Base-by-base conservation (phyloP, 2,888 invertebrate species). In the Tenthredo notha region DNA sequence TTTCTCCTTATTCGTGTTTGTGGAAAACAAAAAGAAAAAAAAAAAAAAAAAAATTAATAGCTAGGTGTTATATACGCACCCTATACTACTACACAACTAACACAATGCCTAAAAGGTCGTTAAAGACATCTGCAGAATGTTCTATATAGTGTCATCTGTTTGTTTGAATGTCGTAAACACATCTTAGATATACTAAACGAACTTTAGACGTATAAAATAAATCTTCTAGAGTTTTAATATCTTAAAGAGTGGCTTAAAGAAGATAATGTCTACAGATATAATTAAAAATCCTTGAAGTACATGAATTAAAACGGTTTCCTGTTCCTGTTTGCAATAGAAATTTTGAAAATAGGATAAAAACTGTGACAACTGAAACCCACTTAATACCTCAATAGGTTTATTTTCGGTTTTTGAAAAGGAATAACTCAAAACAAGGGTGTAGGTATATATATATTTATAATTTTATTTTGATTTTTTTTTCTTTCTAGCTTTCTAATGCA, bases 81-180 rank as follows among this genome's bases (percentile, higher is more conserved):
- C 37, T 37, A 37, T 61, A 21, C 3, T 61, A 21, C 61, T 12
- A 12, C 61, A 21, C 61, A 25, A 12, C 61, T 12, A 25, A 61
- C 25, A 61, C 61, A 61, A 12, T 61, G 61, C 25, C 61, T 61
- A 61, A 61, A 25, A 25, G 61, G 61, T 61, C 25, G 12, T 21
- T 61, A 61, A 61, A 61, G 12, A 61, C 61, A 61, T 25, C 61
- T 61, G 61, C 61, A 61, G 25, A 25, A 61, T 61, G 61, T 61
- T 61, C 61, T 10, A 18, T 50, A 61, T 25, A 25, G 61, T 25
- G 25, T 61, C 61, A 61, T 21, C 61, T 61, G 61, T 25, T 61
- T 61, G 61, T 61, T 61, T 61, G 61, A 9, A 61, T 12, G 10
- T 61, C 25, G 3, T 21, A 25, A 61, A 25, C 61, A 25, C 25